Evolutionary conservation across 2,888 invertebrate genomes (phyloP), one percentile per base, ranked within the genome.

Genomic region (Drosophila algonquin): DNA sequence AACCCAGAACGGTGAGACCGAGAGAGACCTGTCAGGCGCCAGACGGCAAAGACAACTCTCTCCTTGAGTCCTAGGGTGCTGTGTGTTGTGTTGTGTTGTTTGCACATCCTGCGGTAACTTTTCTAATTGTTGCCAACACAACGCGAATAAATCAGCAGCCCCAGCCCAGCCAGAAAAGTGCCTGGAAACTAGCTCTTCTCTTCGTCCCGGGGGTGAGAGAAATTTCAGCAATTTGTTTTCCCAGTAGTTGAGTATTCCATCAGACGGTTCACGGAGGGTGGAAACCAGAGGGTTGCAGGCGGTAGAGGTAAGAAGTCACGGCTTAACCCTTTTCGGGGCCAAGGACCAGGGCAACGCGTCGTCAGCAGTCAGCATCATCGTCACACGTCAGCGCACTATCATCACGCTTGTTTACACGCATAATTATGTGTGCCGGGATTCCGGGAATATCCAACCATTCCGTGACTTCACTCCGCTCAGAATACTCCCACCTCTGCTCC

Each of bases 91-190:
- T 71, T 9, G 12, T 35, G 35, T 40, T 40, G 7, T 14, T 14
- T 40, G 77, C 84, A 78, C 67, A 89, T 90, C 78, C 77, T 89
- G 88, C 73, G 89, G 84, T 87, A 90, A 88, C 88, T 90, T 91
- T 90, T 89, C 87, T 91, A 91, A 91, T 90, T 90, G 90, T 83
- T 90, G 82, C 80, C 80, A 90, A 81, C 86, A 84, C 90, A 89
- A 80, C 85, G 85, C 81, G 83, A 90, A 90, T 90, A 91, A 90
- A 91, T 90, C 91, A 90, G 89, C 30, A 30, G 30, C 30, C 6
- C 4, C 30, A 30, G 30, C 30, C 84, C 82, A 72, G 87, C 85
- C 82, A 67, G 79, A 81, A 81, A 84, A 71, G 64, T 64, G 76
- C 57, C 50, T 59, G 61, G 61, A 61, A 67, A 69, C 56, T 69